Base-by-base conservation (phyloP, 2,797 vertebrate species). In the Garrulus glandarius region DNA sequence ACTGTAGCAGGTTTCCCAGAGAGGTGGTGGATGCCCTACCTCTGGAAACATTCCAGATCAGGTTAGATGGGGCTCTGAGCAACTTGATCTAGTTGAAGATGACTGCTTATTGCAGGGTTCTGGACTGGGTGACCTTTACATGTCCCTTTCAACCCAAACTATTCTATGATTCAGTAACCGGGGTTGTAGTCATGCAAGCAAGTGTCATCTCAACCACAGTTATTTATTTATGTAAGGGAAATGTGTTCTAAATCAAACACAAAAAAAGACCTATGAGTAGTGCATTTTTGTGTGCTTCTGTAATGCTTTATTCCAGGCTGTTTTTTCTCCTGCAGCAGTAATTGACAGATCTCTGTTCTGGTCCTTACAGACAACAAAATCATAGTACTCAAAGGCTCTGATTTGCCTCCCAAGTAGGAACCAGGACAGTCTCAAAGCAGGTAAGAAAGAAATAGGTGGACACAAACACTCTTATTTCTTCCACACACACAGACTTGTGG, bases 341-440 rank as follows among this genome's bases (percentile, higher is more conserved):
- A 89, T 4, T 80, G 56, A 46, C 46, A 70, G 61, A 60, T 60
- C 37, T 93, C 67, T 70, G 4, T 67, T 93, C 60, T 97, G 71
- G 84, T 76, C 97, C 71, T 95, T 96, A 32, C 92, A 99, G 99
- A 98, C 98, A 82, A 99, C 99, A 98, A 99, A 99, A 97, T 98
- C 98, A 1, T 98, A 98, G 92, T 95, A 98, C 90, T 98, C 98
- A 85, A 98, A 98, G 95, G 98, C 98, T 29, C 94, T 99, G 78
- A 98, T 98, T 70, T 99, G 98, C 97, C 98, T 99, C 96, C 99
- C 98, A 22, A 98, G 98, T 97, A 99, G 99, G 97, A 99, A 99
- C 85, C 98, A 98, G 18, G 98, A 98, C 95, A 98, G 98, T 96
- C 98, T 98, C 34, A 98, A 98, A 98, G 98, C 98, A 98, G 98